Evolutionary conservation across 2,113 vertebrate genomes (phyloP), one percentile per base, ranked within the genome.

Genomic region (Ammodytes marinus): DNA sequence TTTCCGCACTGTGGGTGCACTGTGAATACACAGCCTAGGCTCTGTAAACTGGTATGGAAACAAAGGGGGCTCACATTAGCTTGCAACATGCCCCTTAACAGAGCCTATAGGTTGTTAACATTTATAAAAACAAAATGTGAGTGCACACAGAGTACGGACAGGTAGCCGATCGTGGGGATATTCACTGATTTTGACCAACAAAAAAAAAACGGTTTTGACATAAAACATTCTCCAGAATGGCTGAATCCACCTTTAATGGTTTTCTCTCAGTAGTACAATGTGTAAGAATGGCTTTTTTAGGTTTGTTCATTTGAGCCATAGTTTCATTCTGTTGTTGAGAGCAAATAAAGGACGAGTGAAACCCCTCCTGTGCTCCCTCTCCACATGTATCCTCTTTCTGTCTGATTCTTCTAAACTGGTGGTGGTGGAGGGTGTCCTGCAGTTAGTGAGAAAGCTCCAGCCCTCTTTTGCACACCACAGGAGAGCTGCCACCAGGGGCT

Each of bases 401-500:
- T 65, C 17, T 61, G 27, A 27, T 5, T 82, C 42, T 17, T 64
- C 8, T 3, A 37, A 45, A 64, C 45, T 58, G 57, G n/a, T 52
- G 61, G 27, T 59, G 52, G 14, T n/a, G 59, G 8, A 45, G 71
- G 43, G 27, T 27, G 27, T 55, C 19, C 68, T 49, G 52, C 43
- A 50, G 71, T 47, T 12, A 0, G 37, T 43, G 10, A 70, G 72
- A 69, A 50, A 60, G 47, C 58, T 12, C 57, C 58, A 70, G 73
- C 59, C 71, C 43, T 5, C 61, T 17, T 68, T 43, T 67, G 27
- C 59, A 50, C 46, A 52, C 67, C 50, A 65, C 61, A 67, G 66
- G 64, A 63, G 70, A 72, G 67, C 47, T 49, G 40, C 77, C 42
- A 43, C 53, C 52, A 43, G 58, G 73, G 77, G 35, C 58, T 74